Conservation (phyloP, 1,140 invertebrate genomes). For the Pseudomyrmex dendroicus region DNA sequence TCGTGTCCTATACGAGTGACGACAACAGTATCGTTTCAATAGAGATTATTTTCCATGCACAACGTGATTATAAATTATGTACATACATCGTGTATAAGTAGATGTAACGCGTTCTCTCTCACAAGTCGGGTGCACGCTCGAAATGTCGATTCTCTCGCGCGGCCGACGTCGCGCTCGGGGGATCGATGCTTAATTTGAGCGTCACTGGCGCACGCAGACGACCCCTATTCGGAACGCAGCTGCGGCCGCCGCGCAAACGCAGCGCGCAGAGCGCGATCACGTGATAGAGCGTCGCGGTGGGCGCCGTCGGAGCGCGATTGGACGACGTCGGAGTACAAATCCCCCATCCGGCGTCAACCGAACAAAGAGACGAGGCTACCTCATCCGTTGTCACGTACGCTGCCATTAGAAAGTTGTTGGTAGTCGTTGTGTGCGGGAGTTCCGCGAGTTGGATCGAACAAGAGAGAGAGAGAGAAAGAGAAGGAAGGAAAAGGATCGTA, state of each 20-base stretch:
- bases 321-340: neutral
- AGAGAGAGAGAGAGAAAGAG: neutral
- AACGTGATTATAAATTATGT: slow-evolving; percentile 23
- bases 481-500: neutral
- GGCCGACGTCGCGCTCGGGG: neutral
- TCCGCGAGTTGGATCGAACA: slow-evolving; percentile 39
- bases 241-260: slow-evolving; percentile 58
- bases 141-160: neutral
- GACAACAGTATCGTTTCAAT: slow-evolving; percentile 5
- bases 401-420: slow-evolving; percentile 81
- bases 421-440: slow-evolving; percentile 75
- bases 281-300: slow-evolving; percentile 40
- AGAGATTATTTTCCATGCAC: slow-evolving; percentile 22
- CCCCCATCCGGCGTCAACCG: slow-evolving; percentile 53
- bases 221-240: slow-evolving; percentile 75
- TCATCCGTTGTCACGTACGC: slow-evolving; percentile 63
- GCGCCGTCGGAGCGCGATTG: slow-evolving; percentile 13
- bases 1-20: neutral
- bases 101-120: slow-evolving; percentile 16
- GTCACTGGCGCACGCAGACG: slow-evolving; percentile 51
- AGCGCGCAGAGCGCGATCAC: slow-evolving; percentile 69
- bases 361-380: slow-evolving; percentile 81
- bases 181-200: slow-evolving; percentile 56
- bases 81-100: neutral
- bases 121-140: neutral